Evolutionary conservation across 2,113 vertebrate genomes (phyloP).

Genomic region (Willisornis vidua): DNA sequence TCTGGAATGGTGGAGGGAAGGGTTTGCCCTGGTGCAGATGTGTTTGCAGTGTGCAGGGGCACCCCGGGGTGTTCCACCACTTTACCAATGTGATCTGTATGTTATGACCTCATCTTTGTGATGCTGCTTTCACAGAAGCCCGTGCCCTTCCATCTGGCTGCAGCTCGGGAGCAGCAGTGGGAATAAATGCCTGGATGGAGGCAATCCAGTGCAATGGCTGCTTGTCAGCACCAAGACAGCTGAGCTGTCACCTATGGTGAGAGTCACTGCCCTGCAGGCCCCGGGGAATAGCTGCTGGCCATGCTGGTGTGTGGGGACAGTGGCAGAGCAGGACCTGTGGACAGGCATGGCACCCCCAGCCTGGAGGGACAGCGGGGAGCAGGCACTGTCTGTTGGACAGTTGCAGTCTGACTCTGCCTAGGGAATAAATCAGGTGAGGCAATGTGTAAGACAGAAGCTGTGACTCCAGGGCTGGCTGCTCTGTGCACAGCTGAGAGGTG

Average conservation of each 20-base stretch:
- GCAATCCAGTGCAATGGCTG: not conserved
- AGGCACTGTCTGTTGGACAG: accelerated
- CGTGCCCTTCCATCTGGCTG: not conserved
- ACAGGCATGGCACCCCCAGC: not conserved
- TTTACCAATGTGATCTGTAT: accelerated
- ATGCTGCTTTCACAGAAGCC: not conserved
- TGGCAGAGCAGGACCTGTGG: not conserved
- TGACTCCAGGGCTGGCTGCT: not conserved
- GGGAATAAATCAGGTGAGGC: not conserved
- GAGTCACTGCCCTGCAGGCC: not conserved
- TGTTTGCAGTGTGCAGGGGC: not conserved
- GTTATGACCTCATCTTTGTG: not conserved
- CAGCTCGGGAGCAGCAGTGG: not conserved
- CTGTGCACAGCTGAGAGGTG: accelerated
- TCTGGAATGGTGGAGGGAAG: not conserved
- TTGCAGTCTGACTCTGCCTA: not conserved
- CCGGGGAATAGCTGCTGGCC: accelerated
- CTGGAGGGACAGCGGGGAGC: not conserved
- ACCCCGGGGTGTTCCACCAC: accelerated
- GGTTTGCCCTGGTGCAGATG: accelerated
- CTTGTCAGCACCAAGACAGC: not conserved
- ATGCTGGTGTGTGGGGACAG: accelerated
- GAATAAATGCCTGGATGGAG: not conserved
- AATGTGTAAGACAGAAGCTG: not conserved
- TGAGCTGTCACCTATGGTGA: accelerated